A percentile compares a stretch with the other conserved stretches of the same genome.
Evolutionary conservation across 2,888 invertebrate species (phyloP).

Genomic region (Alloscopus bannaensis): DNA sequence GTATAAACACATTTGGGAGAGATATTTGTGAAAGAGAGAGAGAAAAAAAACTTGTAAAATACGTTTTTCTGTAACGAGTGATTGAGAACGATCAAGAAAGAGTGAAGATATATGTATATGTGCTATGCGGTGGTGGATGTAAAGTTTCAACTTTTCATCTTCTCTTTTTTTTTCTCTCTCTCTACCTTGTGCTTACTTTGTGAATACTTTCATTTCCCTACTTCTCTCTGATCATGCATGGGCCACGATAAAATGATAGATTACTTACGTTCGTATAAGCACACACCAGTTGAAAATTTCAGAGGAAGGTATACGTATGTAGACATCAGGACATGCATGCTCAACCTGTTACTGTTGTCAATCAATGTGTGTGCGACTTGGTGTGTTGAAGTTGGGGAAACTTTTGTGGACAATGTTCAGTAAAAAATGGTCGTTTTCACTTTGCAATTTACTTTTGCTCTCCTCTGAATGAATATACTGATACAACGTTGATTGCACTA

Average conservation of each 20-base stretch:
- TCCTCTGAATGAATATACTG: no score
- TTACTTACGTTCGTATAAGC: no score
- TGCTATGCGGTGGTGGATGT: not conserved
- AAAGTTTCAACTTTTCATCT: conserved; percentile 31
- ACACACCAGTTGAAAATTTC: no score
- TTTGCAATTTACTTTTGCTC: no score
- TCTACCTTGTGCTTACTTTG: conserved; percentile 4
- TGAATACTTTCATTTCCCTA: conserved; percentile 18
- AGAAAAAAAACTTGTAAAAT: conserved; percentile 35
- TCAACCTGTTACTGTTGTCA: conserved; percentile 27
- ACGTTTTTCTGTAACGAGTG: conserved; percentile 32
- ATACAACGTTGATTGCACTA: no score
- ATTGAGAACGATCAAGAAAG: conserved; percentile 33
- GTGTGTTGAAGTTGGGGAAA: no score
- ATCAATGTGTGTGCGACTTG: no score
- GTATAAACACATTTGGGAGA: conserved; percentile 6
- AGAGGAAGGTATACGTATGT: no score
- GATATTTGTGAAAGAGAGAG: not conserved
- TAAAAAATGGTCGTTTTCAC: no score
- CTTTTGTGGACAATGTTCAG: no score
- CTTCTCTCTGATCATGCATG: conserved; percentile 19
- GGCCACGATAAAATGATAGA: conserved; percentile 16
- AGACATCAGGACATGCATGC: no score
- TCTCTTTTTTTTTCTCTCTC: conserved; percentile 10
- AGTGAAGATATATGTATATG: not conserved